phyloP scores from a whole-genome alignment of 2,888 invertebrate species.

The Eristalinus sepulchralis region DNA sequence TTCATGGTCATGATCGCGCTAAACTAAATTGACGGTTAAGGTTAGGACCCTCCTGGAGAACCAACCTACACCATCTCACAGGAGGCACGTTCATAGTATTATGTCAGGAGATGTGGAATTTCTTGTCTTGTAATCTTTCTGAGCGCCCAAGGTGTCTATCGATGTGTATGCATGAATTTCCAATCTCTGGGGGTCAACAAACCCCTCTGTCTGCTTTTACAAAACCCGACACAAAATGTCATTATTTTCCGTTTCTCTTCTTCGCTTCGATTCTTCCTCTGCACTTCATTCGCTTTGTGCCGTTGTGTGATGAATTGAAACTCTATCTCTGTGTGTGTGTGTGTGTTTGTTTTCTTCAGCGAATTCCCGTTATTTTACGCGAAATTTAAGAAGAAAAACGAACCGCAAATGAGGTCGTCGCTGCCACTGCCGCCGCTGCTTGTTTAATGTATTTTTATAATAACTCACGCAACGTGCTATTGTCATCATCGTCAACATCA shows the following conservation, averaged over 20 bases:
- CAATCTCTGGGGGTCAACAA: slow-evolving; percentile 43
- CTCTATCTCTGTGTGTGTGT: not conserved
- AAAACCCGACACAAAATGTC: slow-evolving; percentile 1
- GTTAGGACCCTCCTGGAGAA: not conserved
- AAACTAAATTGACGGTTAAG: too few species aligned
- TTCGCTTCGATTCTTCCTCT: not conserved
- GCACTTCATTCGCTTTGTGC: not conserved
- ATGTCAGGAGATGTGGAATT: slow-evolving; percentile 15
- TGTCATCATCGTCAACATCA: not conserved
- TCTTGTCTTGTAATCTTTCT: slow-evolving; percentile 8
- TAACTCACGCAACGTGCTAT: slow-evolving; percentile 1
- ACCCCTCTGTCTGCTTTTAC: slow-evolving; percentile 21
- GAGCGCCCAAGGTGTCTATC: not conserved
- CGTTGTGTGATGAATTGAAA: not conserved
- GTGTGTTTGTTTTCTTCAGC: slow-evolving; percentile 12
- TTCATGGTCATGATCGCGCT: not conserved
- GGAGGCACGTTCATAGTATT: not conserved
- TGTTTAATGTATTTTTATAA: slow-evolving; percentile 10
- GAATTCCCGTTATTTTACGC: slow-evolving; percentile 43
- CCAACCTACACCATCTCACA: not conserved
- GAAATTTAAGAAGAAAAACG: slow-evolving; percentile 23
- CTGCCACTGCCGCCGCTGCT: not conserved
- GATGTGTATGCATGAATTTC: not conserved
- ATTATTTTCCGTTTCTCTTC: not conserved
- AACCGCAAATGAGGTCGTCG: not conserved